phyloP scores from a whole-genome alignment of 2,888 invertebrate genomes.

The Balanococcus diminutus region DNA sequence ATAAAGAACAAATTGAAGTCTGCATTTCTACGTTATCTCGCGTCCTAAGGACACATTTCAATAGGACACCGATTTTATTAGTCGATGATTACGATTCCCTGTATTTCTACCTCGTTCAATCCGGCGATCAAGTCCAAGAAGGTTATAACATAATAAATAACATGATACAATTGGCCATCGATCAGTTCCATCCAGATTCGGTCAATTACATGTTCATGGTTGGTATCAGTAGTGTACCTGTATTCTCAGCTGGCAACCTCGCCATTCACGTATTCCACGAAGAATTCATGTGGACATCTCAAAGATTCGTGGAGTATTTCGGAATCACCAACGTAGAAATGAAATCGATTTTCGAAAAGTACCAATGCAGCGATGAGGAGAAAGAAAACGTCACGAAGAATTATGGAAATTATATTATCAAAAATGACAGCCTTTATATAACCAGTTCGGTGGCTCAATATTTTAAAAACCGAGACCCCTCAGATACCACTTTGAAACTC shows the following conservation, averaged over 20 bases:
- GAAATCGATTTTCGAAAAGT: background rate
- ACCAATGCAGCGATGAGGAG: background rate
- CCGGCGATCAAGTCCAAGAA: background rate
- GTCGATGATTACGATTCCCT: background rate
- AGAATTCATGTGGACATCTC: conserved; percentile 3
- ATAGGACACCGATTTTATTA: background rate
- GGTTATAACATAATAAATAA: background rate
- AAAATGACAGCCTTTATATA: background rate
- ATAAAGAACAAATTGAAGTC: background rate
- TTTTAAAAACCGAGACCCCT: background rate
- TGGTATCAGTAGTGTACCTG: background rate
- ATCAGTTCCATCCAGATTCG: background rate
- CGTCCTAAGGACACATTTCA: background rate
- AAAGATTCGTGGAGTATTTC: background rate
- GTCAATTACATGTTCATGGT: background rate
- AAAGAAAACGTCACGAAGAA: background rate
- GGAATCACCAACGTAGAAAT: background rate
- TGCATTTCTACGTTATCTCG: background rate
- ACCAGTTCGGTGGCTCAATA: background rate
- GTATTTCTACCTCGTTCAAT: background rate
- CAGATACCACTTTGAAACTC: background rate
- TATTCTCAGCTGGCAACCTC: background rate
- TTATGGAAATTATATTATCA: background rate
- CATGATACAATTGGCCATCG: background rate
- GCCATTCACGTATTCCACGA: background rate